Conservation (phyloP, 53 echinoderm and acorn worm genomes). For the Apostichopus leukothele region DNA sequence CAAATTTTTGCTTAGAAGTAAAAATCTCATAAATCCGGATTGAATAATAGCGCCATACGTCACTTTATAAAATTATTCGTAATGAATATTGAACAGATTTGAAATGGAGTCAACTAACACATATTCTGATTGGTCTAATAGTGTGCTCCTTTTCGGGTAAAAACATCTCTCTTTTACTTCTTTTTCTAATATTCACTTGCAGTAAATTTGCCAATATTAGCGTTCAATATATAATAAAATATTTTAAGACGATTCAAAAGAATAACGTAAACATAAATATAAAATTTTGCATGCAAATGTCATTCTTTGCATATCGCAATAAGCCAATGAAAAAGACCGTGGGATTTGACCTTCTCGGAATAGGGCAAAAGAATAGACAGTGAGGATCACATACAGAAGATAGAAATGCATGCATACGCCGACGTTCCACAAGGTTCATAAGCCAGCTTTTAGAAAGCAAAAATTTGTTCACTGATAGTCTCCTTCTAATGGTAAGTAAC, state of each 20-base stretch:
- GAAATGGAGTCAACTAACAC: neutral
- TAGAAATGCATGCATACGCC: neutral
- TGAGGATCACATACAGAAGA: neutral
- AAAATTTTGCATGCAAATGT: too few relatives aligned
- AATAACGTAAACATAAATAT: too few relatives aligned
- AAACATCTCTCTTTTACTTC: too few relatives aligned
- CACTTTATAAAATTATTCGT: neutral
- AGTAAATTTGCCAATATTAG: too few relatives aligned
- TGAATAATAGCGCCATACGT: too few relatives aligned
- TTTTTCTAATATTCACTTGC: too few relatives aligned
- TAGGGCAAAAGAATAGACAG: neutral
- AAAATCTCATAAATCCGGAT: too few relatives aligned
- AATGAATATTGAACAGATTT: neutral
- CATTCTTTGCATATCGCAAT: neutral
- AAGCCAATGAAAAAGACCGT: neutral
- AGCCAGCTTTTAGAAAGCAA: conserved; percentile 11
- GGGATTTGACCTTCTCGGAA: neutral
- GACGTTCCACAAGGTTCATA: conserved; percentile 38
- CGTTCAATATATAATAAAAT: too few relatives aligned
- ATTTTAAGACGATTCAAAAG: too few relatives aligned
- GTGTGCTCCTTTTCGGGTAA: too few relatives aligned
- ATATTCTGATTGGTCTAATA: neutral
- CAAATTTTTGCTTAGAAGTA: too few relatives aligned
- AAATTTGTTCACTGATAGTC: conserved; percentile 19
- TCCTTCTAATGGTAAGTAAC: conserved; percentile 13